A percentile compares a stretch with the other conserved stretches of the same genome.
Conservation (phyloP, 2,888 invertebrate species). For the Drepana falcataria region DNA sequence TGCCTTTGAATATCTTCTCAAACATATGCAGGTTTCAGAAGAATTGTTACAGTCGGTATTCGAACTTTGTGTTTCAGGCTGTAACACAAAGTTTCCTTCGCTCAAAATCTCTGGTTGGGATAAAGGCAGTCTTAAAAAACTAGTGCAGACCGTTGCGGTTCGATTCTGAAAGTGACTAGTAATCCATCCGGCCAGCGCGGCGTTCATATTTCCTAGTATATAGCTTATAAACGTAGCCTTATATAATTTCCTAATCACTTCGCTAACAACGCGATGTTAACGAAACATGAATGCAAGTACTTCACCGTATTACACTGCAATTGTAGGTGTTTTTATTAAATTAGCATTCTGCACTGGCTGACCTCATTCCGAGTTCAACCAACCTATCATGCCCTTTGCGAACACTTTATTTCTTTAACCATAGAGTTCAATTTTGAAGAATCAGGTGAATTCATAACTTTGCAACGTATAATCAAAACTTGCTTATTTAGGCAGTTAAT, state of each 20-base stretch:
- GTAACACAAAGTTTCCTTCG: too few relatives aligned
- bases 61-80: too few relatives aligned
- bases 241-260: neutral
- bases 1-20: too few relatives aligned
- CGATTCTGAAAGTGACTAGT: too few relatives aligned
- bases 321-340: conserved; percentile 41
- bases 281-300: neutral
- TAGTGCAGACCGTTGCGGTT: too few relatives aligned
- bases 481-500: neutral
- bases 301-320: neutral
- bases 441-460: neutral
- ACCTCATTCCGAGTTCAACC: conserved; percentile 28
- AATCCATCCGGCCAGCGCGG: neutral
- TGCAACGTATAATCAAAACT: neutral
- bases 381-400: neutral
- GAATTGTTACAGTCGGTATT: too few relatives aligned
- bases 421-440: neutral
- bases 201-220: neutral
- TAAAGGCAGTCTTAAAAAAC: too few relatives aligned
- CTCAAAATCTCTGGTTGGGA: too few relatives aligned
- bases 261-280: neutral
- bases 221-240: neutral
- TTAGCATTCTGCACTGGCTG: conserved; percentile 48
- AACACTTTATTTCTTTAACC: neutral
- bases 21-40: too few relatives aligned